Conservation (phyloP, 2,888 invertebrate genomes). For the Eudasyphora cyanicolor region DNA sequence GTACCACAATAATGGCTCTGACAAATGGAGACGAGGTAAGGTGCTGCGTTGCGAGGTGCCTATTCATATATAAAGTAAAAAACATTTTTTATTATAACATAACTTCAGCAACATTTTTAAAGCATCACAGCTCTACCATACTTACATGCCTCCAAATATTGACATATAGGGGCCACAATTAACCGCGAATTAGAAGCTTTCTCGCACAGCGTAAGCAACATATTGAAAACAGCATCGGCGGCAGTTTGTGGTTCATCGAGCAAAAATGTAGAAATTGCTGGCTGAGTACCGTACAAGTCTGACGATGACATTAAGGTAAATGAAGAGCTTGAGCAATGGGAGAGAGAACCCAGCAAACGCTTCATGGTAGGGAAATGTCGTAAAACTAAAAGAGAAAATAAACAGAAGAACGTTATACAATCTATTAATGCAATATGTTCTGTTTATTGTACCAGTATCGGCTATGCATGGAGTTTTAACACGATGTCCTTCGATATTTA, state of each 20-base stretch:
- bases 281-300: slow-evolving; percentile 77
- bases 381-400: slow-evolving; percentile 81
- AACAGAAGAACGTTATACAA: not conserved
- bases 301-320: slow-evolving; percentile 85
- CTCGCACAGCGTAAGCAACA: slow-evolving; percentile 88
- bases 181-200: slow-evolving; percentile 88
- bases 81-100: too few species aligned
- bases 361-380: slow-evolving; percentile 91
- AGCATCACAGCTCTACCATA: slow-evolving; percentile 19
- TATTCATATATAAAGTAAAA: slow-evolving; percentile 44
- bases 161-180: slow-evolving; percentile 89
- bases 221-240: slow-evolving; percentile 93
- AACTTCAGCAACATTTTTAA: too few species aligned
- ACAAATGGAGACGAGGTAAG: slow-evolving; percentile 82
- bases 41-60: slow-evolving; percentile 77
- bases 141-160: slow-evolving; percentile 82
- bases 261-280: slow-evolving; percentile 74
- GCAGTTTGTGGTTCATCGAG: slow-evolving; percentile 87
- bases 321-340: slow-evolving; percentile 87
- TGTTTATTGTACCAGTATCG: slow-evolving; percentile 83
- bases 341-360: slow-evolving; percentile 89
- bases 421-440: not conserved
- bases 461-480: slow-evolving; percentile 86
- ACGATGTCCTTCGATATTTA: slow-evolving; percentile 80
- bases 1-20: slow-evolving; percentile 93